A percentile compares a stretch with the other conserved stretches of the same genome.
phyloP scores from a whole-genome alignment of 2,113 vertebrate genomes.

The Corvus hawaiiensis region DNA sequence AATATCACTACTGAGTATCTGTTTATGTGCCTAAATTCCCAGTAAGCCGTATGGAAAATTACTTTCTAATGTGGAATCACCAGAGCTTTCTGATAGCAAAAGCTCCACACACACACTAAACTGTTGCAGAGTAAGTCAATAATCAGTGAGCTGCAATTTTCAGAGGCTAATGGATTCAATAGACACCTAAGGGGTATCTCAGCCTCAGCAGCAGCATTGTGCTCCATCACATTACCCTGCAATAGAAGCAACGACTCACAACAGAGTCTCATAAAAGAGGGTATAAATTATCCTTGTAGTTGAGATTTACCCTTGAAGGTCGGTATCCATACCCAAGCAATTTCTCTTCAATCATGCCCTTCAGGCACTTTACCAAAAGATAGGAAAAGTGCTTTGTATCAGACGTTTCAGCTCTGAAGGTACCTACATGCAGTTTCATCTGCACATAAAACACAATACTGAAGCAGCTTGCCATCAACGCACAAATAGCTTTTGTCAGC shows the following conservation, averaged over 20 bases:
- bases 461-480: background rate
- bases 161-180: background rate
- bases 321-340: background rate
- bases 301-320: background rate
- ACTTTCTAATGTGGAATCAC: background rate
- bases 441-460: background rate
- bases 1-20: background rate
- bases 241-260: background rate
- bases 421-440: background rate
- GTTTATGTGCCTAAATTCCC: constrained; percentile 24
- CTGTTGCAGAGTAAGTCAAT: background rate
- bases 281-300: background rate
- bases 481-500: constrained; percentile 41
- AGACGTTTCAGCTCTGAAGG: background rate
- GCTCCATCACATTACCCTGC: background rate
- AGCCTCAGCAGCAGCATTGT: background rate
- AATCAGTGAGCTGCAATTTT: background rate
- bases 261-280: background rate
- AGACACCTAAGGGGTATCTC: background rate
- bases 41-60: constrained; percentile 45
- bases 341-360: background rate
- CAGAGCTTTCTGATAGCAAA: background rate
- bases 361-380: background rate
- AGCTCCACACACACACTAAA: background rate
- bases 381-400: background rate